Base-by-base conservation (phyloP, 2,888 invertebrate genomes). In the Nymphalis urticae region DNA sequence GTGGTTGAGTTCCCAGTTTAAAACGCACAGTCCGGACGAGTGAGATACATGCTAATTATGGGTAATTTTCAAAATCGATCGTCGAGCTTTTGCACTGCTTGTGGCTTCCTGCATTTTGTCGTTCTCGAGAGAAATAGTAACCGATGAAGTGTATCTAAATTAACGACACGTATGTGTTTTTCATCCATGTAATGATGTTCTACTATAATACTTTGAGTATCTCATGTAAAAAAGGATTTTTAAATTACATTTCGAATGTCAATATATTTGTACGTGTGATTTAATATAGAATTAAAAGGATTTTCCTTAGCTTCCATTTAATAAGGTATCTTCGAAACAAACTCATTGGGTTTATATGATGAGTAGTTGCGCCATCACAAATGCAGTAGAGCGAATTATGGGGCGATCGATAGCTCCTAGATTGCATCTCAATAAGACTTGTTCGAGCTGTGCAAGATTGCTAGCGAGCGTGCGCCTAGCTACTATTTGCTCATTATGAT, bases 1-100 rank as follows among this genome's bases (percentile, higher is more conserved):
- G 89, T 90, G 89, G 89, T 89, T 85, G 86, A 77, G 80, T 83
- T 86, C 85, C 85, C 88, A 85, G 81, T 86, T 86, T 90, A 86
- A 89, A 90, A 89, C 84, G 89, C 82, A 86, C 85, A 86, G 85
- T 85, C 85, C 85, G 80, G 82, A 82, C 86, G 84, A 89, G 85
- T 87, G 86, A 89, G 89, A 90, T 90, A 88, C 89, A 88, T 85
- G 86, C 88, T 92, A 92, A 92, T 92, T 92, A 89, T 84, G 87
- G 89, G 89, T 84, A 91, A 92, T 92, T 92, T 92, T 91, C 86
- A 91, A 90, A 92, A 92, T 88, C 90, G 90, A 90, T 89, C 85
- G 88, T 75, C 88, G 87, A 90, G 90, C 91, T 86, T 90, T 90
- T 82, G 84, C 86, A 77, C 82, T 79, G 82, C 81, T 82, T 85